Percentiles rank a stretch among this genome's conserved stretches.
phyloP scores from a whole-genome alignment of 2,888 invertebrate species.

The Caenorhabditis japonica region DNA sequence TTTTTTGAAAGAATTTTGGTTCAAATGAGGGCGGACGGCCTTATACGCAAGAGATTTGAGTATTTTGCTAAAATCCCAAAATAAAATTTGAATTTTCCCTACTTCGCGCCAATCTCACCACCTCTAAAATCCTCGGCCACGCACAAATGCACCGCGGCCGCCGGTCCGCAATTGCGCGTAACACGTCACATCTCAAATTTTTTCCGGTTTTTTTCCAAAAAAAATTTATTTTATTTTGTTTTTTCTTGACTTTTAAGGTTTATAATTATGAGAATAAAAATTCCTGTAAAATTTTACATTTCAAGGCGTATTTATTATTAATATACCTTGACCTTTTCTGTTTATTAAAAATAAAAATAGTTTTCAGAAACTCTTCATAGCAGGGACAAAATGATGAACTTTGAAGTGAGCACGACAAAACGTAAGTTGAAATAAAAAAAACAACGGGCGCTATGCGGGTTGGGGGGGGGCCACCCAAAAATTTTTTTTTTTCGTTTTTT shows the following conservation, averaged over 20 bases:
- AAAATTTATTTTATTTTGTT: slow-evolving; percentile 5
- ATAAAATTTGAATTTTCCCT: too few relatives aligned
- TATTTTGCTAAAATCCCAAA: too few relatives aligned
- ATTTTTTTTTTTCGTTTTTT: too few relatives aligned
- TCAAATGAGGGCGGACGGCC: too few relatives aligned
- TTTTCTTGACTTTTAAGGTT: not conserved
- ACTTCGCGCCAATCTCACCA: too few relatives aligned
- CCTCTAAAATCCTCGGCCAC: slow-evolving; percentile 19
- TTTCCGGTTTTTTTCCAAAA: not conserved
- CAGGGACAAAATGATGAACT: slow-evolving; percentile 63
- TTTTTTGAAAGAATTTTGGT: too few relatives aligned
- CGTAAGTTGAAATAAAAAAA: slow-evolving; percentile 59
- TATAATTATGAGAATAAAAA: not conserved
- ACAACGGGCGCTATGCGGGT: too few relatives aligned
- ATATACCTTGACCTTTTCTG: not conserved
- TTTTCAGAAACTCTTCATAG: not conserved
- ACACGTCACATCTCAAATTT: slow-evolving; percentile 37
- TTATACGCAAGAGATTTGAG: too few relatives aligned
- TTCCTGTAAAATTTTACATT: too few relatives aligned
- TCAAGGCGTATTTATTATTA: too few relatives aligned
- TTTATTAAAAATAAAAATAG: too few relatives aligned
- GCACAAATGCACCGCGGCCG: slow-evolving; percentile 29
- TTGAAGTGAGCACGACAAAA: slow-evolving; percentile 70
- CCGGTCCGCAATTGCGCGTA: slow-evolving; percentile 24
- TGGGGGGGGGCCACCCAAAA: too few relatives aligned